phyloP scores from a whole-genome alignment of 2,797 vertebrate genomes.

The Poecile montanus region DNA sequence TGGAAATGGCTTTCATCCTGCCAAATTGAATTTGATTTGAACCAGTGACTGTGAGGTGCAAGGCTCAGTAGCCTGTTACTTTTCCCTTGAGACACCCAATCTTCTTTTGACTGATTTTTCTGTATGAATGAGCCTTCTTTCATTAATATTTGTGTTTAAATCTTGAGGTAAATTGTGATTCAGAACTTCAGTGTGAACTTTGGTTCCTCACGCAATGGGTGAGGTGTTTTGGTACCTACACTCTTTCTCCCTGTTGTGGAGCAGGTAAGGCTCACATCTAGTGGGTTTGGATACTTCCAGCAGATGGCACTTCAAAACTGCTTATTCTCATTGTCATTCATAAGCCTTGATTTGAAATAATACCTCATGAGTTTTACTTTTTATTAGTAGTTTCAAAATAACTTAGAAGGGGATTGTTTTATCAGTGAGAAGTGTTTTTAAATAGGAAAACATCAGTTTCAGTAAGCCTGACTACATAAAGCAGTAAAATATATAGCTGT shows the following conservation, averaged over 20 bases:
- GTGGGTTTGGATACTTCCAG: not conserved
- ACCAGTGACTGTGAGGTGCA: slow-evolving; percentile 19
- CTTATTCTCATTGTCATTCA: not conserved
- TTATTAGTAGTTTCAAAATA: not conserved
- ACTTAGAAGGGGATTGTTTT: not conserved
- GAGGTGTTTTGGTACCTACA: not conserved
- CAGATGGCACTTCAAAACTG: not conserved
- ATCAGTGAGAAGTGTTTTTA: not conserved
- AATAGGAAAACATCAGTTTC: not conserved
- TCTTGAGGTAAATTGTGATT: not conserved
- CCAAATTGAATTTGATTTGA: slow-evolving; percentile 51
- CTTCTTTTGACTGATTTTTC: not conserved
- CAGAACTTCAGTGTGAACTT: not conserved
- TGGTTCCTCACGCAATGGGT: not conserved
- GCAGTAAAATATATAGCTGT: not conserved
- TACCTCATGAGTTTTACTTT: not conserved
- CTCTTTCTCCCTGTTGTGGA: fast-evolving
- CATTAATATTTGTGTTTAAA: not conserved
- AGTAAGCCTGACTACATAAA: not conserved
- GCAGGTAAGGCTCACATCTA: not conserved
- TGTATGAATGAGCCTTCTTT: slow-evolving; percentile 8
- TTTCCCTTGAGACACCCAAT: not conserved
- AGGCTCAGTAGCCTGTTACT: not conserved
- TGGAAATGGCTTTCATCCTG: not conserved
- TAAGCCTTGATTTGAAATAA: not conserved